phyloP scores from a whole-genome alignment of 1,140 invertebrate species.

The Zaprionus camerounensis region DNA sequence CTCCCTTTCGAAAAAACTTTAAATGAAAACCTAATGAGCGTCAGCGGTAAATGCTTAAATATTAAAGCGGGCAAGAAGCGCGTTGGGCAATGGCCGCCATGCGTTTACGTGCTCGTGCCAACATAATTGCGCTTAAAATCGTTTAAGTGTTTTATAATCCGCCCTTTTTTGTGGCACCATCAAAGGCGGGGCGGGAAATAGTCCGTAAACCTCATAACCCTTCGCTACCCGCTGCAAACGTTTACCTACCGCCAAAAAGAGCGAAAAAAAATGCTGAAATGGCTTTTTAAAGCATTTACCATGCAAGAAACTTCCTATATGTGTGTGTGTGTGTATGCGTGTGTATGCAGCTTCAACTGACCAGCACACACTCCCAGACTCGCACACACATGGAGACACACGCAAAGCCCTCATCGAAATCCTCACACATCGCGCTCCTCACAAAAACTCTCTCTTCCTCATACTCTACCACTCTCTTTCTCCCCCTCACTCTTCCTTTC shows the following conservation, averaged over 20 bases:
- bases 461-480: not conserved
- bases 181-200: conserved; percentile 39
- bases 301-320: conserved; percentile 32
- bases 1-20: conserved; percentile 38
- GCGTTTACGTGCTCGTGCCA: conserved; percentile 67
- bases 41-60: conserved; percentile 52
- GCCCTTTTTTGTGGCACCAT: conserved; percentile 62
- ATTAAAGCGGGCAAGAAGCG: conserved; percentile 50
- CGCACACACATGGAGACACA: conserved; percentile 27
- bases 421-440: conserved; percentile 35
- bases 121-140: conserved; percentile 82
- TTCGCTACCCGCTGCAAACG: not conserved
- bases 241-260: conserved; percentile 24
- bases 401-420: conserved; percentile 49
- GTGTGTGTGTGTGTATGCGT: conserved; percentile 11
- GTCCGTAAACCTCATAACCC: conserved; percentile 2
- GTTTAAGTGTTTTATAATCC: conserved; percentile 83
- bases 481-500: not conserved
- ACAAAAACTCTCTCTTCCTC: conserved; percentile 9
- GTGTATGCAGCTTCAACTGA: conserved; percentile 12
- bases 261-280: conserved; percentile 60
- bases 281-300: conserved; percentile 75
- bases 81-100: conserved; percentile 41
- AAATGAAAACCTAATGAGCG: conserved; percentile 76
- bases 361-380: conserved; percentile 12